Conservation (phyloP, 2,797 vertebrate species). For the Helarctos malayanus region DNA sequence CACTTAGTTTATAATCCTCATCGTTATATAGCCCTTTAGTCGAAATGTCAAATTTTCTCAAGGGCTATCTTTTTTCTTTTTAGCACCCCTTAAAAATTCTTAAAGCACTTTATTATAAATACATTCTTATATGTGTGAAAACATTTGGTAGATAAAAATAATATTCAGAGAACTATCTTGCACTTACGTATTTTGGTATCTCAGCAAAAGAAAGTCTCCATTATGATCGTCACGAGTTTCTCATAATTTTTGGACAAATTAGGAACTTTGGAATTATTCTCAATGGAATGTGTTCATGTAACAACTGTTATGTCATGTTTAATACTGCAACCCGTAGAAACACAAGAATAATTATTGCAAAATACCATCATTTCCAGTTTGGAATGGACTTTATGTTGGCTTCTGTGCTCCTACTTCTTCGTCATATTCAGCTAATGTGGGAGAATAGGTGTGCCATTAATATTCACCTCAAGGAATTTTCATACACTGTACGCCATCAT, state of each 20-base stretch:
- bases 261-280: not conserved
- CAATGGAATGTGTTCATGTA: not conserved
- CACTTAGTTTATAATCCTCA: not conserved
- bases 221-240: not conserved
- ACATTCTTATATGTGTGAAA: not conserved
- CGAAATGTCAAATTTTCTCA: conserved; percentile 52
- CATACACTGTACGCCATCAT: too few relatives aligned
- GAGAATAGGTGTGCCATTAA: not conserved
- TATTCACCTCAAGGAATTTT: not conserved
- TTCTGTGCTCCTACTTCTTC: not conserved
- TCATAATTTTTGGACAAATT: not conserved
- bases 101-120: not conserved
- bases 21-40: not conserved
- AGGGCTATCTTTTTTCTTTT: not conserved
- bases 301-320: not conserved
- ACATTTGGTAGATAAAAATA: not conserved
- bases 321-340: not conserved
- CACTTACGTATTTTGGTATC: not conserved
- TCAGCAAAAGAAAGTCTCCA: not conserved
- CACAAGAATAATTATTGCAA: not conserved
- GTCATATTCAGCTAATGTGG: not conserved
- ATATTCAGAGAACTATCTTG: not conserved
- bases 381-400: not conserved
- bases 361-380: not conserved
- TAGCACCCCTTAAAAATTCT: not conserved